Evolutionary conservation across 2,113 vertebrate species (phyloP).

Genomic region (Anguilla rostrata): DNA sequence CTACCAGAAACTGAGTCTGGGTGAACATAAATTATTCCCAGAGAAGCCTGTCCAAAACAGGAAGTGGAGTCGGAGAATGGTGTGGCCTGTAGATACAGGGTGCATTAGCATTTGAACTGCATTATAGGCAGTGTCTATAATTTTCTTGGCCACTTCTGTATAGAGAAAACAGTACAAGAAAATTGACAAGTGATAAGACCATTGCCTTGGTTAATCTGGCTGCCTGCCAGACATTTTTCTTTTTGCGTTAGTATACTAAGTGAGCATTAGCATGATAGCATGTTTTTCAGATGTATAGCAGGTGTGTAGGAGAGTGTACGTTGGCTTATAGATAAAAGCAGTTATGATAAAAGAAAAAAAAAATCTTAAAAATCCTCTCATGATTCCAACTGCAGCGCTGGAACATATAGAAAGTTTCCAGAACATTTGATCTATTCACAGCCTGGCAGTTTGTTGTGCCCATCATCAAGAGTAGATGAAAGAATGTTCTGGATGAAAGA

Average conservation of each 20-base stretch:
- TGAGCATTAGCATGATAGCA: background rate
- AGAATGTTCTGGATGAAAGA: slow-evolving; percentile 24
- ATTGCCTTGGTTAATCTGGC: background rate
- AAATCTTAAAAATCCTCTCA: slow-evolving; percentile 40
- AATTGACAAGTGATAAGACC: background rate
- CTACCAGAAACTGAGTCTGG: background rate
- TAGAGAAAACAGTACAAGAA: background rate
- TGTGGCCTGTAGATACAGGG: background rate
- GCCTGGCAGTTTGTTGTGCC: slow-evolving; percentile 34
- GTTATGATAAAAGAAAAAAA: slow-evolving; percentile 30
- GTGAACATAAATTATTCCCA: background rate
- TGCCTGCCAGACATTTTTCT: slow-evolving; percentile 15
- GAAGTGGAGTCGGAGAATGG: background rate
- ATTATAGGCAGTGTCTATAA: background rate
- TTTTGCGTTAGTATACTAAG: slow-evolving; percentile 8
- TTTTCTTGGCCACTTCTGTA: background rate
- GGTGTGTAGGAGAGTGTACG: slow-evolving; percentile 40
- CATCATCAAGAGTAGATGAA: slow-evolving; percentile 40
- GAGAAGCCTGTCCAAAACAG: background rate
- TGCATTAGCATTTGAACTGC: background rate
- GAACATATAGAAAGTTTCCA: slow-evolving; percentile 33
- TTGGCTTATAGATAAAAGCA: slow-evolving; percentile 38
- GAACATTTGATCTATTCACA: slow-evolving; percentile 42
- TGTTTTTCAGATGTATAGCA: slow-evolving; percentile 24
- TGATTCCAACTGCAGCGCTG: slow-evolving; percentile 33